Conservation (phyloP, 2,888 invertebrate genomes). For the Melinaea menophilus region DNA sequence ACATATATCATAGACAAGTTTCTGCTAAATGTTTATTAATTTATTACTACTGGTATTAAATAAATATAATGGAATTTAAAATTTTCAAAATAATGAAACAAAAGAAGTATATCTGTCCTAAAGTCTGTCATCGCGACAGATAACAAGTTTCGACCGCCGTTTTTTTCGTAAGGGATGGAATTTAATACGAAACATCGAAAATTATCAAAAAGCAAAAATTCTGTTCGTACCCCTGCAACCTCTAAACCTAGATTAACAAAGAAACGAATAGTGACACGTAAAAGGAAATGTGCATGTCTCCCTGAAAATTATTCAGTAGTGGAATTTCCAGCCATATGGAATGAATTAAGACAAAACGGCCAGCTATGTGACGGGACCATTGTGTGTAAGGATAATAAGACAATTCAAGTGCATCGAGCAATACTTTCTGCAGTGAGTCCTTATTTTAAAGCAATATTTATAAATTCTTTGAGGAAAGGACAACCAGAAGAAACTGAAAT, state of each 20-base stretch:
- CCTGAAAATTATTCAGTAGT: slow-evolving; percentile 78
- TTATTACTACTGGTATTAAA: slow-evolving; percentile 3
- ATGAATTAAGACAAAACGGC: slow-evolving; percentile 80
- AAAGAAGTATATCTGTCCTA: slow-evolving; percentile 51
- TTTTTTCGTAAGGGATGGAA: slow-evolving; percentile 77
- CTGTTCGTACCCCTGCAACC: slow-evolving; percentile 66
- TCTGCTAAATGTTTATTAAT: slow-evolving; percentile 12
- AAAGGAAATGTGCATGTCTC: slow-evolving; percentile 79
- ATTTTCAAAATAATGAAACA: slow-evolving; percentile 43
- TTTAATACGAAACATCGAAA: slow-evolving; percentile 77
- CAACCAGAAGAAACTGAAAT: slow-evolving; percentile 80
- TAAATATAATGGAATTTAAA: slow-evolving; percentile 16
- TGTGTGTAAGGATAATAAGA: slow-evolving; percentile 78
- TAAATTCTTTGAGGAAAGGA: slow-evolving; percentile 81
- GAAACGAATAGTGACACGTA: slow-evolving; percentile 66
- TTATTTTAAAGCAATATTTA: slow-evolving; percentile 85
- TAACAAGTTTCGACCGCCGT: slow-evolving; percentile 75
- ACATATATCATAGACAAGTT: slow-evolving; percentile 18
- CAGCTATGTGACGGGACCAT: slow-evolving; percentile 85
- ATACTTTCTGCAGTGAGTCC: slow-evolving; percentile 85
- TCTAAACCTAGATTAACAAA: slow-evolving; percentile 66
- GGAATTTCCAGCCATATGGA: slow-evolving; percentile 83
- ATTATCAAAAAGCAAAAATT: slow-evolving; percentile 76
- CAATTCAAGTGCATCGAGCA: slow-evolving; percentile 82
- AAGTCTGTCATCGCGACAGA: slow-evolving; percentile 70